These are phyloP conservation scores for Aphyosemion australe DNA, from an alignment of 2,113 vertebrate species.

Conservation along the genomic window DNA sequence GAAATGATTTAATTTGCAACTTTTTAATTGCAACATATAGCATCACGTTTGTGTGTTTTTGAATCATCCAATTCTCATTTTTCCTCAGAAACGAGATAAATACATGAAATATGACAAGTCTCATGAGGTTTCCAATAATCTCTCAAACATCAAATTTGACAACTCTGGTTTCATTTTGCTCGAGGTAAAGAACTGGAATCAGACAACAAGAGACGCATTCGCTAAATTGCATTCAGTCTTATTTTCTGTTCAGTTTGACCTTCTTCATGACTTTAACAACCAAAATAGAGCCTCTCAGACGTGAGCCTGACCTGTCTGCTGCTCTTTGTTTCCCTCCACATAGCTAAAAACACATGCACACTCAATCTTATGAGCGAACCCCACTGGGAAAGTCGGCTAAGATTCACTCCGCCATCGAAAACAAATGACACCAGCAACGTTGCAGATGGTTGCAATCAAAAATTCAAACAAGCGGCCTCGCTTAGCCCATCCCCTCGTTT, in stretches of 20 bases:
- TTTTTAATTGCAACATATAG: slow-evolving; percentile 11
- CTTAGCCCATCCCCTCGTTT: slow-evolving; percentile 58
- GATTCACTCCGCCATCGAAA: slow-evolving; percentile 72
- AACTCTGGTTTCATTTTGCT: neutral
- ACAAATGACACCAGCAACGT: slow-evolving; percentile 73
- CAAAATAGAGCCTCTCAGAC: slow-evolving; percentile 46
- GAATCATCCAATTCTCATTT: too few relatives aligned
- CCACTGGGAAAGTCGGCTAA: slow-evolving; percentile 56
- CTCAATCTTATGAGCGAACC: slow-evolving; percentile 29
- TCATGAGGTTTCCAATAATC: too few relatives aligned
- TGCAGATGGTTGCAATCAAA: slow-evolving; percentile 80
- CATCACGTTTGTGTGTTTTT: neutral
- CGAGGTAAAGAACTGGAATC: slow-evolving; percentile 18
- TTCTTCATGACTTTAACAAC: slow-evolving; percentile 39
- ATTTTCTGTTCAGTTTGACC: slow-evolving; percentile 22
- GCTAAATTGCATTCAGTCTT: too few relatives aligned
- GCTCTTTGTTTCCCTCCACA: slow-evolving; percentile 60
- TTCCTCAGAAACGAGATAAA: neutral
- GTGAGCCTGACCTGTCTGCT: slow-evolving; percentile 64
- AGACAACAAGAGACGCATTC: too few relatives aligned
- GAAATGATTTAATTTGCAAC: slow-evolving; percentile 20
- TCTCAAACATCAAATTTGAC: neutral
- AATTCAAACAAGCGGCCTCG: slow-evolving; percentile 74
- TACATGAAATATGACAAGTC: neutral
- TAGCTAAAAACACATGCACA: slow-evolving; percentile 34